Conservation (phyloP, 1,140 invertebrate species). For the Aphelenchoides besseyi region DNA sequence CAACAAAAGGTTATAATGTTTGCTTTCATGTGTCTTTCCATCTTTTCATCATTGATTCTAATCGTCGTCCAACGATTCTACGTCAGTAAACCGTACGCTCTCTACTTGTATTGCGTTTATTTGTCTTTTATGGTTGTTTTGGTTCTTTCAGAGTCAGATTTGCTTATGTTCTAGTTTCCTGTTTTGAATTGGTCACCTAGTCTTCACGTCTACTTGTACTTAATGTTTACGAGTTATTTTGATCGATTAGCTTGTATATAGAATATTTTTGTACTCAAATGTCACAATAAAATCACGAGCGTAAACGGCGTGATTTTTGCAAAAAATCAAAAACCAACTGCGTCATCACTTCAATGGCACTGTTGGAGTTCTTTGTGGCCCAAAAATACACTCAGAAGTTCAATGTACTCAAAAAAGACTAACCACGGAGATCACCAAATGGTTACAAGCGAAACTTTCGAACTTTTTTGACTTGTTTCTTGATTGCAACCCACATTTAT, state of each 20-base stretch:
- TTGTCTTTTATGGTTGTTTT: not conserved
- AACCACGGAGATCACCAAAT: too few relatives aligned
- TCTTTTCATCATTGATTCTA: not conserved
- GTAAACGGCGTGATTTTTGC: too few relatives aligned
- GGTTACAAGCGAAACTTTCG: too few relatives aligned
- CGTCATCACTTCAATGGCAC: too few relatives aligned
- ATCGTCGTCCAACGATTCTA: not conserved
- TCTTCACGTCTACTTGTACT: not conserved
- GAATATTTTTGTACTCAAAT: too few relatives aligned
- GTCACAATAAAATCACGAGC: too few relatives aligned
- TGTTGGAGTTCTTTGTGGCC: too few relatives aligned
- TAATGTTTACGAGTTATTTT: not conserved
- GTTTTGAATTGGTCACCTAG: not conserved
- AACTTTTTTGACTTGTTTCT: too few relatives aligned
- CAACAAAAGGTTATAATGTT: conserved; percentile 18
- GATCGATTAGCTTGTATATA: not conserved
- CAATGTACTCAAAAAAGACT: too few relatives aligned
- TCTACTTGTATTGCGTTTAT: conserved; percentile 10
- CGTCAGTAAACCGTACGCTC: not conserved
- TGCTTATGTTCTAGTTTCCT: not conserved
- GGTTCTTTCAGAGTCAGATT: conserved; percentile 11
- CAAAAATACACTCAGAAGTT: too few relatives aligned
- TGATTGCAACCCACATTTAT: too few relatives aligned
- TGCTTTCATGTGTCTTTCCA: conserved; percentile 11
- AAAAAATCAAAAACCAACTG: too few relatives aligned